Evolutionary conservation across 2,113 vertebrate genomes (phyloP).

Genomic region (Paramormyrops kingsleyae): DNA sequence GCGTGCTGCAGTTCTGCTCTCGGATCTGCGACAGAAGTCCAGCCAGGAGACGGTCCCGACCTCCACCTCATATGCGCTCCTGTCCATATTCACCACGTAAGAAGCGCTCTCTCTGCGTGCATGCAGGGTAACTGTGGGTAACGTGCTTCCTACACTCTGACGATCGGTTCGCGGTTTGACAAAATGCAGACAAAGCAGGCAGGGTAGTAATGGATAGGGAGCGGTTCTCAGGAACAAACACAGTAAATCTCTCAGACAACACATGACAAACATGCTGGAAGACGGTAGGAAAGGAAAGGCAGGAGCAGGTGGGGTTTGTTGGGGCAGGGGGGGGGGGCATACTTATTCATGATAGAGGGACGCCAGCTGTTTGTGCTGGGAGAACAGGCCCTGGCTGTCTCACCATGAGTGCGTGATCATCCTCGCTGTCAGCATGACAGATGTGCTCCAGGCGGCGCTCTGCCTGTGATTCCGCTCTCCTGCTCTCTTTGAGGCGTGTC

Average conservation of each 20-base stretch:
- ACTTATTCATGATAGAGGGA: conserved; percentile 37
- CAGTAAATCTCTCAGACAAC: neutral
- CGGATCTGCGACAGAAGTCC: neutral
- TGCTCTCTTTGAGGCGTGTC: conserved; percentile 11
- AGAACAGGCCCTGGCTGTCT: conserved; percentile 42
- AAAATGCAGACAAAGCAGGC: neutral
- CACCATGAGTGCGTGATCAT: conserved; percentile 27
- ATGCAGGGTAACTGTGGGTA: neutral
- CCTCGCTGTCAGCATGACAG: conserved; percentile 41
- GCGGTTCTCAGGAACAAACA: neutral
- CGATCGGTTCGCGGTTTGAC: neutral
- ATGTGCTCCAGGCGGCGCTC: conserved; percentile 42
- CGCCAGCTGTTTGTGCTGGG: conserved; percentile 44
- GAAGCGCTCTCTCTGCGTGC: neutral
- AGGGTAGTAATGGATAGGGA: neutral
- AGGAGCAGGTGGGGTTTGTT: neutral
- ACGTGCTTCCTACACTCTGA: neutral
- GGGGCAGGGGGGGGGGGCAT: neutral
- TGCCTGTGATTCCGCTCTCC: neutral
- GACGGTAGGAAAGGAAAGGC: neutral
- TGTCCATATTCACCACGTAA: neutral
- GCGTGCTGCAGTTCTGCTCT: neutral
- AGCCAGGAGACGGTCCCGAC: neutral
- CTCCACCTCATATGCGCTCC: neutral
- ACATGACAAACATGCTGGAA: neutral